Evolutionary conservation across 2,888 invertebrate species (phyloP).

Genomic region (Frankliniella intonsa): DNA sequence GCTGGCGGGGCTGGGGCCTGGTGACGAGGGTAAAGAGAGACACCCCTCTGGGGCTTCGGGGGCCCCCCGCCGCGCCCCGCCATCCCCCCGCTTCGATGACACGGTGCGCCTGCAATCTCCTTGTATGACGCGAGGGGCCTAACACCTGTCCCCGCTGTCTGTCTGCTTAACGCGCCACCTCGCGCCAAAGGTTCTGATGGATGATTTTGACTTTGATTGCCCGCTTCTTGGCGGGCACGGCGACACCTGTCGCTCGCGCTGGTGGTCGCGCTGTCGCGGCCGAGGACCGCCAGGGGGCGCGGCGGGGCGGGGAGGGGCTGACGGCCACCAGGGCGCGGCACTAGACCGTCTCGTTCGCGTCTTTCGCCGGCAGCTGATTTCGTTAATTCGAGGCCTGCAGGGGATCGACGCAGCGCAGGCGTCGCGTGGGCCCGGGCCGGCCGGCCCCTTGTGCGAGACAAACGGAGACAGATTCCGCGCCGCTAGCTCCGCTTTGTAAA

Average conservation of each 20-base stretch:
- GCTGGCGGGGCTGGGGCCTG: background rate
- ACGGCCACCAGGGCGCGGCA: no score
- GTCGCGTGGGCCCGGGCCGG: background rate
- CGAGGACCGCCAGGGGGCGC: background rate
- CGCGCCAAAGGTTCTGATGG: background rate
- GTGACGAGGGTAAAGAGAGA: slow-evolving; percentile 6
- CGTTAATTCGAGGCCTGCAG: background rate
- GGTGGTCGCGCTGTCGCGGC: background rate
- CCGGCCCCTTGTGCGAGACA: background rate
- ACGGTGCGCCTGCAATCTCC: no score
- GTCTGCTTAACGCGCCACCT: no score
- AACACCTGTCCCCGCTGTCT: no score
- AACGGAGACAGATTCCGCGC: slow-evolving; percentile 1
- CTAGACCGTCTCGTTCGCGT: background rate
- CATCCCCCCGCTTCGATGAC: no score
- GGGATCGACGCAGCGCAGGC: background rate
- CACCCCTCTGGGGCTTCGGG: no score
- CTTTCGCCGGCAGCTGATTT: background rate
- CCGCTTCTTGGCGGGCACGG: background rate
- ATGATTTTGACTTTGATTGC: background rate
- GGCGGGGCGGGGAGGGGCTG: no score
- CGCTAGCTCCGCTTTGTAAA: background rate
- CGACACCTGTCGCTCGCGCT: background rate
- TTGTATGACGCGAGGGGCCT: no score
- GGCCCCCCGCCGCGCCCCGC: no score